Evolutionary conservation across 2,797 vertebrate species (phyloP).

Genomic region (Cygnus olor): DNA sequence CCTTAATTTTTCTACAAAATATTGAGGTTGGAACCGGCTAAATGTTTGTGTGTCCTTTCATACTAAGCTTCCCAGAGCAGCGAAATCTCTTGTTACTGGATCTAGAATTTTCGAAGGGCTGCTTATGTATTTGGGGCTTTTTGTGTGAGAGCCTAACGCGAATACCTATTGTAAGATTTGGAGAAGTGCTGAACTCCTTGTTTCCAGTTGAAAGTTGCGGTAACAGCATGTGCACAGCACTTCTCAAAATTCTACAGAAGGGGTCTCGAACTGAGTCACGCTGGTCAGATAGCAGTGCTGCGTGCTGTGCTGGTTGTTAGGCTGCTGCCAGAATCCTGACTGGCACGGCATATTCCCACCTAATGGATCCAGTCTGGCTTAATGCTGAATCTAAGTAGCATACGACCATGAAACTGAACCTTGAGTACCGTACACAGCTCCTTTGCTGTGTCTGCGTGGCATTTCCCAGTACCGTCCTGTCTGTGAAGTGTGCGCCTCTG

Average conservation of each 20-base stretch:
- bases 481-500: background rate
- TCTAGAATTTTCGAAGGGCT: background rate
- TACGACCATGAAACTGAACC: background rate
- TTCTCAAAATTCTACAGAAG: background rate
- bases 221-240: background rate
- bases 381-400: background rate
- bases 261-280: background rate
- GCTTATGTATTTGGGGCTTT: background rate
- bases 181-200: conserved; percentile 47
- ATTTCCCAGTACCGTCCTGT: fast-evolving
- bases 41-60: background rate
- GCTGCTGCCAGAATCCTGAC: background rate
- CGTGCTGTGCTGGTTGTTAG: fast-evolving
- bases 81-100: background rate
- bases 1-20: background rate
- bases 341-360: fast-evolving
- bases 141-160: background rate
- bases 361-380: background rate
- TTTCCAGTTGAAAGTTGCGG: conserved; percentile 25
- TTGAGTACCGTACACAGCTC: background rate
- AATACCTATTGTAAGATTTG: background rate
- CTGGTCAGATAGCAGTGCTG: background rate
- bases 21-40: background rate
- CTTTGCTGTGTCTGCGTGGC: fast-evolving
- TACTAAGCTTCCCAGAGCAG: background rate